A percentile compares a stretch with the other conserved stretches of the same genome.
These are phyloP conservation scores for Manis javanica DNA, from an alignment of 2,797 vertebrate genomes.

Conservation along the genomic window DNA sequence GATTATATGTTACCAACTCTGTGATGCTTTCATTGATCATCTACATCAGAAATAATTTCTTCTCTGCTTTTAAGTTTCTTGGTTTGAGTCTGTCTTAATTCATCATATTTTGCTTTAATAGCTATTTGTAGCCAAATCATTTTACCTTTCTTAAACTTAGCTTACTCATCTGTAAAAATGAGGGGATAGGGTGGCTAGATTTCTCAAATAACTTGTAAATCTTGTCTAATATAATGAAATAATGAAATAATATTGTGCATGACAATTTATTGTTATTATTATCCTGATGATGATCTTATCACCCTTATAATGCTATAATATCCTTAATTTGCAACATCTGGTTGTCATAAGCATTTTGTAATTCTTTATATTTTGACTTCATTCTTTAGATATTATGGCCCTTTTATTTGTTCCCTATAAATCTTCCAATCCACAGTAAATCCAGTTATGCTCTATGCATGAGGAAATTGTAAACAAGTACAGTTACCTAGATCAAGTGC, in stretches of 20 bases:
- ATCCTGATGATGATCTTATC: neutral
- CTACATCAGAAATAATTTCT: neutral
- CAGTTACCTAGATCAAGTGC: neutral
- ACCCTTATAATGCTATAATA: neutral
- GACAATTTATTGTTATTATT: neutral
- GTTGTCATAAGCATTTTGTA: neutral
- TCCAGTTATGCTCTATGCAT: neutral
- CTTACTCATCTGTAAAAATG: neutral
- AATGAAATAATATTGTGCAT: neutral
- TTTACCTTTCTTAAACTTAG: neutral
- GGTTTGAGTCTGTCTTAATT: slow-evolving; percentile 27
- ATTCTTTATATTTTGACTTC: slow-evolving; percentile 45
- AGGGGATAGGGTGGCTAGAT: neutral
- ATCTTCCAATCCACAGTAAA: neutral
- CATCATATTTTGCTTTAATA: neutral
- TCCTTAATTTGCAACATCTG: neutral
- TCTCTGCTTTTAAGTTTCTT: slow-evolving; percentile 21
- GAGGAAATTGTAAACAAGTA: slow-evolving; percentile 16
- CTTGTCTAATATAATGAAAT: neutral
- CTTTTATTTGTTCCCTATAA: slow-evolving; percentile 12
- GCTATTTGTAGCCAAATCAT: neutral
- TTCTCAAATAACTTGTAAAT: neutral
- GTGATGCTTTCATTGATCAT: neutral
- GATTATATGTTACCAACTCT: neutral
- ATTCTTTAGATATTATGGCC: neutral